Conservation (phyloP, 2,797 vertebrate species). For the Pseudochromis fuscus region DNA sequence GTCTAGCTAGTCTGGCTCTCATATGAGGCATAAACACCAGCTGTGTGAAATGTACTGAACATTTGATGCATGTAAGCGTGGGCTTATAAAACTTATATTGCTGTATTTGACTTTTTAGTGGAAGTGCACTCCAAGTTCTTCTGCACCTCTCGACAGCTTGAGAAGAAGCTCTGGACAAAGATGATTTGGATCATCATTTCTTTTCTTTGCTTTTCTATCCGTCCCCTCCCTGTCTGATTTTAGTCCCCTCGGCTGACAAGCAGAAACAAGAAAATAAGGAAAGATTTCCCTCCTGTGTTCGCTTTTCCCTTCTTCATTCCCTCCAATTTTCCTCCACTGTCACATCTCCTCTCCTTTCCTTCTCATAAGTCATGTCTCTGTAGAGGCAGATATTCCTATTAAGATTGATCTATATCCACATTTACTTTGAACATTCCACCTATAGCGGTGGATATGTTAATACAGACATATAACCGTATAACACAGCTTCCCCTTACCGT, state of each 20-base stretch:
- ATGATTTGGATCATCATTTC: constrained; percentile 60
- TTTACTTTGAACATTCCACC: constrained; percentile 25
- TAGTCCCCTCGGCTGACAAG: background rate
- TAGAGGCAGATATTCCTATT: constrained; percentile 28
- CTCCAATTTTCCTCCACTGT: no score
- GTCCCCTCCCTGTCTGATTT: no score
- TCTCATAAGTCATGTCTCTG: constrained; percentile 12
- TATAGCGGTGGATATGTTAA: constrained; percentile 32
- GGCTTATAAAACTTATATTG: constrained; percentile 27
- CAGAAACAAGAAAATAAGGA: background rate
- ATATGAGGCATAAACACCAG: constrained; percentile 61
- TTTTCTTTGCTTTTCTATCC: constrained; percentile 48
- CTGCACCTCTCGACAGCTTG: constrained; percentile 57
- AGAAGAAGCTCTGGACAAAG: constrained; percentile 45
- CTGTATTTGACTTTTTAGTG: constrained; percentile 24
- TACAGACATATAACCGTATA: constrained; percentile 30
- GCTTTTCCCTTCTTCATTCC: background rate
- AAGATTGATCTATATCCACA: constrained; percentile 25
- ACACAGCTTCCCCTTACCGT: constrained; percentile 1
- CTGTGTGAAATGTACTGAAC: constrained; percentile 60
- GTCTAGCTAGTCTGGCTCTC: constrained; percentile 28
- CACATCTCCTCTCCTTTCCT: no score
- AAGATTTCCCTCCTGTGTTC: background rate
- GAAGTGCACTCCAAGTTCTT: constrained; percentile 36
- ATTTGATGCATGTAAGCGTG: constrained; percentile 47